phyloP scores from a whole-genome alignment of 2,888 invertebrate genomes.

The Gastracanthus pulcherrimus region DNA sequence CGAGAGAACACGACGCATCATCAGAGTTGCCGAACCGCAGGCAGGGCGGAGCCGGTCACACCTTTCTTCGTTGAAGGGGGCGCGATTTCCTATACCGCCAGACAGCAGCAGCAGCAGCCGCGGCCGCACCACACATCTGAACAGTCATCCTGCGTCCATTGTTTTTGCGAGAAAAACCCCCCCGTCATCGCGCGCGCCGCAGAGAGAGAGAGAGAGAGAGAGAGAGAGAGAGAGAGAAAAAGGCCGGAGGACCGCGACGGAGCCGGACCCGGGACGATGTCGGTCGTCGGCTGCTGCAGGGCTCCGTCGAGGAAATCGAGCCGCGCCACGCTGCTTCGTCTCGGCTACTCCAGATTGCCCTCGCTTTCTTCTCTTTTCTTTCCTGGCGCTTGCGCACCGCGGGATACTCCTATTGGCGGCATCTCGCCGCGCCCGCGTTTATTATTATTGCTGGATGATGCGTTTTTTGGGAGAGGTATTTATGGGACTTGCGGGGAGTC shows the following conservation, averaged over 20 bases:
- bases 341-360: slow-evolving; percentile 28
- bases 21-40: background rate
- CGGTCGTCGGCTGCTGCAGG: too few species aligned
- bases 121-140: slow-evolving; percentile 51
- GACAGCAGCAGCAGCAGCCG: too few species aligned
- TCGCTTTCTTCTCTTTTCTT: slow-evolving; percentile 57
- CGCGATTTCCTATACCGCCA: slow-evolving; percentile 69
- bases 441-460: slow-evolving; percentile 38
- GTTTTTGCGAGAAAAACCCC: slow-evolving; percentile 72
- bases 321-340: background rate
- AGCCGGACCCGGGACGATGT: too few species aligned
- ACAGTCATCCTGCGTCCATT: slow-evolving; percentile 71
- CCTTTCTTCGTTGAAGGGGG: slow-evolving; percentile 66
- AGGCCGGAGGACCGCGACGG: slow-evolving; percentile 41
- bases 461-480: slow-evolving; percentile 47
- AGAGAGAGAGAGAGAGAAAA: slow-evolving; percentile 54
- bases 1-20: background rate
- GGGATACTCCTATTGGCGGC: slow-evolving; percentile 49
- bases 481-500: slow-evolving; percentile 14
- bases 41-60: slow-evolving; percentile 74
- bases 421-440: slow-evolving; percentile 27
- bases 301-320: slow-evolving; percentile 39
- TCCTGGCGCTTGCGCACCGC: slow-evolving; percentile 57
- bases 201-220: slow-evolving; percentile 54
- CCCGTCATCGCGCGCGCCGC: slow-evolving; percentile 67